phyloP scores from a whole-genome alignment of 1,140 invertebrate species.

The Tetramorium alpestre region DNA sequence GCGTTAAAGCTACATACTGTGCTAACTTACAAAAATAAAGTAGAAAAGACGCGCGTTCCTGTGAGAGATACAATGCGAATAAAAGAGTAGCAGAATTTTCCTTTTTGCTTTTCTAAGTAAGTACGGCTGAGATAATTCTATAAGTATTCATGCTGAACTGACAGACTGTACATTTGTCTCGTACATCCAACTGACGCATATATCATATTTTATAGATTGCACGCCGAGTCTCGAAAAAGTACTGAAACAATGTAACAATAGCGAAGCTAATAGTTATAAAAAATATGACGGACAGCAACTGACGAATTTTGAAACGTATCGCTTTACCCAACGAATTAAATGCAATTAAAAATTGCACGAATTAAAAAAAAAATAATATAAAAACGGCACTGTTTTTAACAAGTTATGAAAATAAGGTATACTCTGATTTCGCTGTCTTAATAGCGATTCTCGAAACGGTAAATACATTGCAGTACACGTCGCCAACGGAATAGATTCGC shows the following conservation, averaged over 20 bases:
- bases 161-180: not conserved
- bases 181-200: not conserved
- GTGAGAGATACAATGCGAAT: constrained; percentile 49
- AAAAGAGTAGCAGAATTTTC: constrained; percentile 12
- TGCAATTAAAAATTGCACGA: not conserved
- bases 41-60: constrained; percentile 44
- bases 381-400: constrained; percentile 40
- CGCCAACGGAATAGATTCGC: constrained; percentile 42
- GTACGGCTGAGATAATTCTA: constrained; percentile 47
- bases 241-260: constrained; percentile 14
- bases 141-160: constrained; percentile 29
- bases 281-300: not conserved
- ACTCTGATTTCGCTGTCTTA: constrained; percentile 63
- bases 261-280: not conserved
- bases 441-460: constrained; percentile 53
- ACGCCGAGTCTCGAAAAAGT: constrained; percentile 19
- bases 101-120: constrained; percentile 10
- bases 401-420: constrained; percentile 46
- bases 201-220: not conserved
- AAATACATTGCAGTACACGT: constrained; percentile 65
- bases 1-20: constrained; percentile 60
- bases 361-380: constrained; percentile 25
- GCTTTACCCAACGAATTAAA: not conserved
- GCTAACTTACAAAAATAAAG: constrained; percentile 54
- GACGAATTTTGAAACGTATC: not conserved